phyloP scores from a whole-genome alignment of 2,797 vertebrate species.

The Morus bassanus region DNA sequence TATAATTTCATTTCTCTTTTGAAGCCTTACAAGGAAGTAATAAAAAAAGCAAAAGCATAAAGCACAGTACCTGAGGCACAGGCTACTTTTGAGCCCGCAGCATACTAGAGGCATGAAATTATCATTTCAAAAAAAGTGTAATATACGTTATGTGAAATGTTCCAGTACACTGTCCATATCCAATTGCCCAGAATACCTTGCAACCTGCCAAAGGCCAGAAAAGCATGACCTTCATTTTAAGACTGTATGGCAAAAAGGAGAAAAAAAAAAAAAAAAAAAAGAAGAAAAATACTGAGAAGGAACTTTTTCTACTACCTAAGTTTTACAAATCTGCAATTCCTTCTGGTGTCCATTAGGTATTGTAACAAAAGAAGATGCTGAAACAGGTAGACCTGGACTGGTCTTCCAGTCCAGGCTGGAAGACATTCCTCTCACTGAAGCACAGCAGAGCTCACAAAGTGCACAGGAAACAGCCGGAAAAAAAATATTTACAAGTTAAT shows the following conservation, averaged over 20 bases:
- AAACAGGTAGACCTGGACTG: neutral
- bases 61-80: neutral
- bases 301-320: neutral
- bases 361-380: neutral
- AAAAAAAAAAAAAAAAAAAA: neutral
- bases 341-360: neutral
- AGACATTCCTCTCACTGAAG: neutral
- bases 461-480: neutral
- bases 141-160: neutral
- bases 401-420: neutral
- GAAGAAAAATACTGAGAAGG: neutral
- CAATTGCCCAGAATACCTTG: neutral
- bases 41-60: neutral
- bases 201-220: neutral
- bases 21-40: neutral
- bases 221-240: neutral
- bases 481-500: neutral
- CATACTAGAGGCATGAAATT: neutral
- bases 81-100: neutral
- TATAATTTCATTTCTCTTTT: neutral
- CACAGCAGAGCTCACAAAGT: neutral
- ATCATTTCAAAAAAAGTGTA: neutral
- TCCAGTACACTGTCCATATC: neutral
- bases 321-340: neutral
- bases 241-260: neutral